Percentiles rank a stretch among this genome's conserved stretches.
These are phyloP conservation scores for Steromphala cineraria DNA, from an alignment of 2,888 invertebrate genomes.

Conservation along the genomic window DNA sequence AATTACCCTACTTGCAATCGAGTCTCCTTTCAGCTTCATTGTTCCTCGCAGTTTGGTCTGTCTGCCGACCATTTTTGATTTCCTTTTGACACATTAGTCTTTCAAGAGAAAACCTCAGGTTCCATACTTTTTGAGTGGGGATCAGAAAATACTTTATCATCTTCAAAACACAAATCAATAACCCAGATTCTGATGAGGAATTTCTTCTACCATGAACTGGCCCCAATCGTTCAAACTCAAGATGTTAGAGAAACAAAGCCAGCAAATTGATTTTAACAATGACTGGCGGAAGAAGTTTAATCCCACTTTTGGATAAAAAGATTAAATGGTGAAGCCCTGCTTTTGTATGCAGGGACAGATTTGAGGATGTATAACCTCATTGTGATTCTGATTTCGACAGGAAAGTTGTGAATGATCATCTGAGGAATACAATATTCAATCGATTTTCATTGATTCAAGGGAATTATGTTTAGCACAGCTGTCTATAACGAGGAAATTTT, in stretches of 20 bases:
- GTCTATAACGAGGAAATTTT: too few species aligned
- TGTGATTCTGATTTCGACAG: not conserved
- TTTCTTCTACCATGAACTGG: not conserved
- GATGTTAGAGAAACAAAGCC: not conserved
- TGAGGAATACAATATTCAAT: too few species aligned
- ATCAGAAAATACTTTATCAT: not conserved
- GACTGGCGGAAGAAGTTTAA: not conserved
- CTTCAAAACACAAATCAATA: not conserved
- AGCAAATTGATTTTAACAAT: not conserved
- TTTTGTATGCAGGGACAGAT: not conserved
- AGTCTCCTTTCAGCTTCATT: not conserved
- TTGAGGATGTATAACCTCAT: not conserved
- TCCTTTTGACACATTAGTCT: not conserved
- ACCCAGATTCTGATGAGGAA: not conserved
- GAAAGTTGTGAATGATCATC: too few species aligned
- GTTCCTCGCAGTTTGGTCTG: not conserved
- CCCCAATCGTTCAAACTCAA: not conserved
- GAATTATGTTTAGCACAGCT: too few species aligned
- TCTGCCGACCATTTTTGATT: not conserved
- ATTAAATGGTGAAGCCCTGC: not conserved
- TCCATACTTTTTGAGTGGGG: not conserved
- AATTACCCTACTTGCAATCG: not conserved
- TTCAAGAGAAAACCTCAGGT: not conserved
- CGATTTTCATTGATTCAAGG: too few species aligned
- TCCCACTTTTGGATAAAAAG: not conserved